Evolutionary conservation across 1,140 invertebrate species (phyloP), one percentile per base, ranked within the genome.

Genomic region (Pentalonia nigronervosa): DNA sequence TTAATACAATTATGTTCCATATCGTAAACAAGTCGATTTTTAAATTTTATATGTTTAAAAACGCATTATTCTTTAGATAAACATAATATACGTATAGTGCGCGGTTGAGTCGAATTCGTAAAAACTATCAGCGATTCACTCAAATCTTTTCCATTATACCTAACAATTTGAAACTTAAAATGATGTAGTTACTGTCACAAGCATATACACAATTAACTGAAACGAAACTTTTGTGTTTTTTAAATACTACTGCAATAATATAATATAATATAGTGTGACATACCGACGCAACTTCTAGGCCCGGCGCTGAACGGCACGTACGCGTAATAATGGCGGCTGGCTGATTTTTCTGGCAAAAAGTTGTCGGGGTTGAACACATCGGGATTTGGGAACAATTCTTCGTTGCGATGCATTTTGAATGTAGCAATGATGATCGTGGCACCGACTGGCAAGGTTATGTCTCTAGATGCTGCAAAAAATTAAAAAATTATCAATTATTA

Each of bases 261-360:
- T 17, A n/a, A n/a, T 20, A 76, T 76, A 76, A 6, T 4, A 67
- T 67, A n/a, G 11, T 0, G 3, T 76, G n/a, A 76, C 96, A 95
- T 94, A 97, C 97, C 97, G 45, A 98, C 97, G 95, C 98, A 98
- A 94, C 97, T 98, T 94, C 98, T 96, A 0, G 97, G 97, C 84
- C 98, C 98, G 92, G 98, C 98, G 7, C 97, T 98, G 96, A 98
- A 98, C 6, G 98, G 98, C 47, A 98, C 96, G 95, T 97, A 98
- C 21, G 97, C 96, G 95, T 97, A 98, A 88, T 98, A 98, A 94
- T 98, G 97, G 76, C 98, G 96, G 91, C 96, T 96, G 17, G 96
- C 96, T 7, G 96, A 96, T 93, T 97, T 97, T 94, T 98, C 98
- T 0, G 97, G 97, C 47, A 97, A 95, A 95, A 98, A 98, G 94